phyloP scores from a whole-genome alignment of 2,888 invertebrate species.

The Leptopilina syphax region DNA sequence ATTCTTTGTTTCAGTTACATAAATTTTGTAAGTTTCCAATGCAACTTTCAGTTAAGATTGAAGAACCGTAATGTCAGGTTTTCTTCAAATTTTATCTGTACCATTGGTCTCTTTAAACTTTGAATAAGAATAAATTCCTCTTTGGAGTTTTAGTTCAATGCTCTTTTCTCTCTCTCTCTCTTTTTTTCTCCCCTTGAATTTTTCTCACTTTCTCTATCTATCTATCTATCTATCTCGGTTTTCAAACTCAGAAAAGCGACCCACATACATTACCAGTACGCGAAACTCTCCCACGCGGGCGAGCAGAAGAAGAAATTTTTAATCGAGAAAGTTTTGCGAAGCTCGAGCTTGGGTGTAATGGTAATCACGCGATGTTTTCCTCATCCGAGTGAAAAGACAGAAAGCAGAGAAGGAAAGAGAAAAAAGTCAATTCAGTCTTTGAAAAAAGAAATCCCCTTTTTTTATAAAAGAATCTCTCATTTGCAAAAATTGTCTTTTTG shows the following conservation, averaged over 20 bases:
- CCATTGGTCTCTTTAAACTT: slow-evolving; percentile 5
- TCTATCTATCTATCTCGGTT: slow-evolving; percentile 31
- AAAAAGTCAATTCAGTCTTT: neutral
- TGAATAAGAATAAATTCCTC: slow-evolving; percentile 43
- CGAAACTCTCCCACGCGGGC: slow-evolving; percentile 59
- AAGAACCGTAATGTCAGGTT: neutral
- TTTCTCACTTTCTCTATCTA: neutral
- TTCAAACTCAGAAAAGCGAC: slow-evolving; percentile 51
- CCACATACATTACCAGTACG: slow-evolving; percentile 57
- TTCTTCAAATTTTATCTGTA: neutral
- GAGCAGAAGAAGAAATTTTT: slow-evolving; percentile 68
- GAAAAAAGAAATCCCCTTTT: too few relatives aligned
- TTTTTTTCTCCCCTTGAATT: too few relatives aligned
- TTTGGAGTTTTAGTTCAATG: neutral
- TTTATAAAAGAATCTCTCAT: too few relatives aligned
- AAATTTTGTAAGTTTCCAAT: too few relatives aligned
- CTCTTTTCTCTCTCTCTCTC: slow-evolving; percentile 28
- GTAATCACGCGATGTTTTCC: slow-evolving; percentile 27
- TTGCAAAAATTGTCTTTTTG: too few relatives aligned
- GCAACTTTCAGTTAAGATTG: neutral
- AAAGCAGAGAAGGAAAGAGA: neutral
- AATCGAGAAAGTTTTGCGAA: slow-evolving; percentile 71
- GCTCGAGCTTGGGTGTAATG: slow-evolving; percentile 45
- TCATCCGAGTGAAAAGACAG: neutral
- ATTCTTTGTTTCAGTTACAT: too few relatives aligned